These are phyloP conservation scores for Alosa sapidissima DNA, from an alignment of 2,797 vertebrate genomes.

Conservation along the genomic window DNA sequence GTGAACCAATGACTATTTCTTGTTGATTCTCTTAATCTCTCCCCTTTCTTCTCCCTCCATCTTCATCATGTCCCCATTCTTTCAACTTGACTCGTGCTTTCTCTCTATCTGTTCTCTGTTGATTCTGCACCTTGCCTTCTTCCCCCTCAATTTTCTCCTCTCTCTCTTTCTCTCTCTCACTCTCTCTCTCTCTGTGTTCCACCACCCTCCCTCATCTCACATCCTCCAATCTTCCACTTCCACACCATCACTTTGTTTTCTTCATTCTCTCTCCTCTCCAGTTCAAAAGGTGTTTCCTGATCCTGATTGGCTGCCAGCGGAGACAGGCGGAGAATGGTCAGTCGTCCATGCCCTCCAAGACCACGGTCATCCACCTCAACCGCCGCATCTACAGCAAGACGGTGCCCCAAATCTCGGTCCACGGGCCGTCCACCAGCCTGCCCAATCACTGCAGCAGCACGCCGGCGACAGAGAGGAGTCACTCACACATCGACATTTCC, in stretches of 20 bases:
- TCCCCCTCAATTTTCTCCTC: not conserved
- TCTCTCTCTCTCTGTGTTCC: not conserved
- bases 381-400: slow-evolving; percentile 64
- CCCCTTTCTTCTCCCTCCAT: too few species aligned
- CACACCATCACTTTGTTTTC: not conserved
- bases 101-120: not conserved
- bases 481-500: slow-evolving; percentile 37
- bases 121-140: not conserved
- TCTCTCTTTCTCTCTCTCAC: not conserved
- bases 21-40: not conserved
- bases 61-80: not conserved
- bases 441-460: slow-evolving; percentile 51
- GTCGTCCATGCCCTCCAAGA: slow-evolving; percentile 70
- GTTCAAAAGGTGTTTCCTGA: slow-evolving; percentile 86
- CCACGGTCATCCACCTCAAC: slow-evolving; percentile 72
- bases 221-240: not conserved
- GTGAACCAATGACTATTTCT: not conserved
- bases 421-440: slow-evolving; percentile 59
- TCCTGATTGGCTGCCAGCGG: slow-evolving; percentile 72
- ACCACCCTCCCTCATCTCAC: not conserved
- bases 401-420: slow-evolving; percentile 53
- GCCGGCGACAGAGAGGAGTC: slow-evolving; percentile 43
- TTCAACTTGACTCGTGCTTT: not conserved
- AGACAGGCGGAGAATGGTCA: slow-evolving; percentile 58
- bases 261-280: slow-evolving; percentile 52